phyloP scores from a whole-genome alignment of 2,113 vertebrate species.

The Amblyopsis rosae region DNA sequence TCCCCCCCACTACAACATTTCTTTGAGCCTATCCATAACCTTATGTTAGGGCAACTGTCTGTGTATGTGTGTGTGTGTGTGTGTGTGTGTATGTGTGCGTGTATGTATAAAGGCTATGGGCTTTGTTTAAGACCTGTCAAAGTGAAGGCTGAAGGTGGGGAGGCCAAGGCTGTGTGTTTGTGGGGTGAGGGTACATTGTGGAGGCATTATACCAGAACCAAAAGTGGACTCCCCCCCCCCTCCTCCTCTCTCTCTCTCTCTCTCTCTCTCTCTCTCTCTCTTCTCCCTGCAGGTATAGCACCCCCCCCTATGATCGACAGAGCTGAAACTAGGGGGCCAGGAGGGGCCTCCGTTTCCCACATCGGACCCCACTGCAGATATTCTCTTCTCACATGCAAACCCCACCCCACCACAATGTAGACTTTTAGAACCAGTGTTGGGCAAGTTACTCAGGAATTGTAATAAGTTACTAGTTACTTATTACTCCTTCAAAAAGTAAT shows the following conservation, averaged over 20 bases:
- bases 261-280: background rate
- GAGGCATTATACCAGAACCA: conserved; percentile 83
- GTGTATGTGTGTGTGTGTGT: background rate
- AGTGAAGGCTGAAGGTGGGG: conserved; percentile 73
- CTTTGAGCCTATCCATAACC: background rate
- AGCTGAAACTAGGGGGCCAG: conserved; percentile 85
- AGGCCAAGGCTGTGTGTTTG: conserved; percentile 27
- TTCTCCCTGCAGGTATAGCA: conserved; percentile 80
- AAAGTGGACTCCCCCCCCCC: conserved; percentile 70
- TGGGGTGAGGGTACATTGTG: conserved; percentile 60
- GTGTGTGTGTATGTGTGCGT: background rate
- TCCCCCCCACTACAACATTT: conserved; percentile 57
- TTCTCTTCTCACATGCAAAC: conserved; percentile 59
- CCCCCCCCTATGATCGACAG: conserved; percentile 82
- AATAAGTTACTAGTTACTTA: too few relatives aligned
- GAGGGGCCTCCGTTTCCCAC: conserved; percentile 80
- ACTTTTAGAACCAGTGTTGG: too few relatives aligned
- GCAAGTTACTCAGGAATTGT: too few relatives aligned
- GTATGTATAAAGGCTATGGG: conserved; percentile 13
- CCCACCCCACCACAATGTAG: background rate
- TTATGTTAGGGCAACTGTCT: background rate
- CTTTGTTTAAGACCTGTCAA: conserved; percentile 83
- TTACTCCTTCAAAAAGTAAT: too few relatives aligned
- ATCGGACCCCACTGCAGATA: conserved; percentile 70
- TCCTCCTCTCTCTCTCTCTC: background rate